Conservation (phyloP, 53 echinoderm and acorn worm genomes). For the Zoroaster sp. region DNA sequence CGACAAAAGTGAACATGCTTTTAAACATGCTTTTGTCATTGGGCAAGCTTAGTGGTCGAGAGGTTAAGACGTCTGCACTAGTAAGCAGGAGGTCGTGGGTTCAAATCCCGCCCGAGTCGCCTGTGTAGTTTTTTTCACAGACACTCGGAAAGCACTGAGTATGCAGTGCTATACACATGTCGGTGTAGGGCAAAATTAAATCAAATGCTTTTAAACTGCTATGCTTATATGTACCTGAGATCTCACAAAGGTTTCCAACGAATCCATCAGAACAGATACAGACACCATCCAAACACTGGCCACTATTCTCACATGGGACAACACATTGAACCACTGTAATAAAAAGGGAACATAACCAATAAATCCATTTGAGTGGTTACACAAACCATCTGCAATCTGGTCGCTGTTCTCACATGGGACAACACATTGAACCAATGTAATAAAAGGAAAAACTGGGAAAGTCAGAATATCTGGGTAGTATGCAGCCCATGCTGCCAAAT, state of each 20-base stretch:
- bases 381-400: not conserved
- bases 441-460: not conserved
- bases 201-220: no score
- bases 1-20: no score
- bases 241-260: constrained; percentile 75
- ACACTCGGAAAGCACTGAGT: no score
- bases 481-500: no score
- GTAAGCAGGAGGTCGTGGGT: no score
- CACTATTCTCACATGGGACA: constrained; percentile 77
- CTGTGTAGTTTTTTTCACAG: no score
- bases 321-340: constrained; percentile 68
- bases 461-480: no score
- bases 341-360: constrained; percentile 34
- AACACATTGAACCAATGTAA: constrained; percentile 67
- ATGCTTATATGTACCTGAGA: no score
- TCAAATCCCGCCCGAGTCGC: no score
- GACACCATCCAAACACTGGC: constrained; percentile 68
- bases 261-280: constrained; percentile 79
- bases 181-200: not conserved
- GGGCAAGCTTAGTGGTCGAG: no score
- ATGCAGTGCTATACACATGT: not conserved
- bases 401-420: constrained; percentile 80
- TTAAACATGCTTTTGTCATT: no score
- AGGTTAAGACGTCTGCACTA: no score
- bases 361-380: constrained; percentile 73